A percentile compares a stretch with the other conserved stretches of the same genome.
Conservation (phyloP, 35 echinoderm and acorn worm species). For the Ophiothrix spiculata region DNA sequence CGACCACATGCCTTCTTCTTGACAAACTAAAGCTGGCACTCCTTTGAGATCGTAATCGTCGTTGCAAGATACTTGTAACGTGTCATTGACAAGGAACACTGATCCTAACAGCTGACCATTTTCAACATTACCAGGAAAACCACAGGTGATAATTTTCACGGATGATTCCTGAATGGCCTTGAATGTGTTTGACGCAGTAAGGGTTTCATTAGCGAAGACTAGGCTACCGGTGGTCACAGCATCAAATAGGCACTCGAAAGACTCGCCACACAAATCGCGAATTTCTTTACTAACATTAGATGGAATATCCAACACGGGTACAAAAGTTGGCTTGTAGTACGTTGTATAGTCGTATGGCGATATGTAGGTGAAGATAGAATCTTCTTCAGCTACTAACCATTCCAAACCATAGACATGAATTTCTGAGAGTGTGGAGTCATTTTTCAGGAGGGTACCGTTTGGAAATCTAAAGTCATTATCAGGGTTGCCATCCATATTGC, state of each 20-base stretch:
- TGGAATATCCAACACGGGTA: constrained; percentile 34
- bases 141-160: constrained; percentile 64
- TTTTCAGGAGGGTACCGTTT: constrained; percentile 36
- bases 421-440: constrained; percentile 3
- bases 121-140: constrained; percentile 47
- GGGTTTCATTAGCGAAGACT: constrained; percentile 47
- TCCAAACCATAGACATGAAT: constrained; percentile 47
- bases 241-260: constrained; percentile 48
- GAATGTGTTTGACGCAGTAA: constrained; percentile 1
- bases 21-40: too few relatives aligned
- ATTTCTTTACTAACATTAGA: constrained; percentile 45
- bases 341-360: constrained; percentile 47
- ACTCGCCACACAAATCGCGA: constrained; percentile 50
- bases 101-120: constrained; percentile 41
- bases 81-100: constrained; percentile 44
- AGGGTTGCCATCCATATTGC: constrained; percentile 45
- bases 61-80: constrained; percentile 19
- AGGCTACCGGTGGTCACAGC: constrained; percentile 36
- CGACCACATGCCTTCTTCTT: too few relatives aligned
- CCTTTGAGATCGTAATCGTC: too few relatives aligned
- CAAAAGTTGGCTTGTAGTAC: constrained; percentile 31
- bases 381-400: constrained; percentile 36
- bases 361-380: constrained; percentile 40
- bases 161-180: constrained; percentile 20
- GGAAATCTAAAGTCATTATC: constrained; percentile 46